phyloP scores from a whole-genome alignment of 2,888 invertebrate species.

The Hedya salicella region DNA sequence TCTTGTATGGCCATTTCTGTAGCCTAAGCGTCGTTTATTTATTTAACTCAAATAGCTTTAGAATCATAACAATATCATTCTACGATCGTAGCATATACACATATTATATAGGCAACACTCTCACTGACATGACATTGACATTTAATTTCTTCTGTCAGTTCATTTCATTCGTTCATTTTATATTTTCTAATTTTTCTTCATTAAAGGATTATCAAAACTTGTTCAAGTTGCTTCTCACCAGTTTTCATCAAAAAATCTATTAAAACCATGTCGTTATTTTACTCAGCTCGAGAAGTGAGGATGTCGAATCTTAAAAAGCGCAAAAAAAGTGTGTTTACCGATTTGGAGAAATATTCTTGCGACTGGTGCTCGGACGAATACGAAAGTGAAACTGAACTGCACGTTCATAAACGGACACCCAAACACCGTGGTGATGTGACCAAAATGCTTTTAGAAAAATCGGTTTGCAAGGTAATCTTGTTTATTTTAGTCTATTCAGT shows the following conservation, averaged over 20 bases:
- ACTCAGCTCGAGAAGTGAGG: conserved; percentile 12
- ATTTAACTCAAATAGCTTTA: background rate
- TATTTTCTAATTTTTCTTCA: too few relatives aligned
- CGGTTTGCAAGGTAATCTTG: conserved; percentile 26
- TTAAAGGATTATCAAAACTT: too few relatives aligned
- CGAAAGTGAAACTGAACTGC: conserved; percentile 33
- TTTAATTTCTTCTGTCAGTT: background rate
- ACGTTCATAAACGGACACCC: conserved; percentile 11
- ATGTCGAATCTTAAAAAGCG: conserved; percentile 15
- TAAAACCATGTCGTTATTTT: conserved; percentile 31
- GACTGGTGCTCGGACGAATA: conserved; percentile 20
- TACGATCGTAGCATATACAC: too few relatives aligned
- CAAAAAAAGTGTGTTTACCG: background rate
- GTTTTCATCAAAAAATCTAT: too few relatives aligned
- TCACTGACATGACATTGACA: conserved; percentile 2
- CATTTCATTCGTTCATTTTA: background rate
- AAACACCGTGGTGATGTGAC: background rate
- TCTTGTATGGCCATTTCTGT: too few relatives aligned
- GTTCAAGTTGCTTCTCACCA: too few relatives aligned
- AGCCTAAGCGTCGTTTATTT: background rate
- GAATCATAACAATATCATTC: too few relatives aligned
- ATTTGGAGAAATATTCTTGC: conserved; percentile 9
- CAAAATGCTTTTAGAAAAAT: conserved; percentile 3
- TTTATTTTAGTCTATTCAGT: too few relatives aligned
- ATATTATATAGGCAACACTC: background rate